Percentiles rank a stretch among this genome's conserved stretches.
phyloP scores from a whole-genome alignment of 2,888 invertebrate species.

The Melanargia galathea region DNA sequence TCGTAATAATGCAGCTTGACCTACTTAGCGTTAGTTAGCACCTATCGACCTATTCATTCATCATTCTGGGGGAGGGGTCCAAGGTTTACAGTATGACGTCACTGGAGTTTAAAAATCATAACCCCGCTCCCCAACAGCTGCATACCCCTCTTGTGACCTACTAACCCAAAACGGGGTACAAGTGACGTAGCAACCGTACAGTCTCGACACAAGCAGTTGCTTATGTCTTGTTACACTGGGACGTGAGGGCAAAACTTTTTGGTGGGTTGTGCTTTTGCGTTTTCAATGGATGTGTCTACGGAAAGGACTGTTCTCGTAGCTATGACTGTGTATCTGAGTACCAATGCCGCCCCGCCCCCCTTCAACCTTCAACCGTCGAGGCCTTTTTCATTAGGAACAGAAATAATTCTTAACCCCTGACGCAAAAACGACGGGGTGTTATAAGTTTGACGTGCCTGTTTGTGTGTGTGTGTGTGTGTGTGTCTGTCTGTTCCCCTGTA shows the following conservation, averaged over 20 bases:
- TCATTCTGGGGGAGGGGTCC: conserved; percentile 61
- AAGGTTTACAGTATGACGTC: conserved; percentile 64
- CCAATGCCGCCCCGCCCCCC: conserved; percentile 44
- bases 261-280: conserved; percentile 50
- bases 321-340: conserved; percentile 47
- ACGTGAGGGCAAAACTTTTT: conserved; percentile 52
- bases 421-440: no score
- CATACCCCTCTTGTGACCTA: conserved; percentile 76
- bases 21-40: conserved; percentile 45
- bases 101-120: conserved; percentile 68
- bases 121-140: conserved; percentile 61
- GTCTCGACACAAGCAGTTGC: conserved; percentile 50
- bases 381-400: conserved; percentile 34
- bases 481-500: no score
- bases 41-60: conserved; percentile 73
- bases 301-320: conserved; percentile 47
- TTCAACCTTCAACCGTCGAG: conserved; percentile 49
- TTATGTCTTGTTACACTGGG: conserved; percentile 37
- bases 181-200: conserved; percentile 76
- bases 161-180: conserved; percentile 72
- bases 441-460: no score
- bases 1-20: conserved; percentile 34
- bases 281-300: conserved; percentile 73
- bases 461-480: no score
- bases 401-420: no score